Evolutionary conservation across 2,888 invertebrate species (phyloP).

Genomic region (Portevinia maculata): DNA sequence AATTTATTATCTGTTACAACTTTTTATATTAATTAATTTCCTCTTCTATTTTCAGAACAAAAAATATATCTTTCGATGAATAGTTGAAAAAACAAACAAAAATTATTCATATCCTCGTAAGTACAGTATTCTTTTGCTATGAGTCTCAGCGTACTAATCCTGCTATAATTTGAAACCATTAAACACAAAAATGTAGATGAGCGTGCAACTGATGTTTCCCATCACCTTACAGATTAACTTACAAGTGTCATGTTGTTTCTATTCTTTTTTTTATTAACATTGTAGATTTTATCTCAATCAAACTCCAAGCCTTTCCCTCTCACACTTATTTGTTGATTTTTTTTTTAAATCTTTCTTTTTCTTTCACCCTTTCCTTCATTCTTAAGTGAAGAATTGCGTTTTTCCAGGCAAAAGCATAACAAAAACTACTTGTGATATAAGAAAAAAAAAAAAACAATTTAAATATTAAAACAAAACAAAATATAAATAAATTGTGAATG

Average conservation of each 20-base stretch:
- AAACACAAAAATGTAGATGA: conserved; percentile 14
- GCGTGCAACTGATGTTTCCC: conserved; percentile 7
- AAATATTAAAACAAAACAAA: conserved; percentile 56
- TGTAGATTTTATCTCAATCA: conserved; percentile 13
- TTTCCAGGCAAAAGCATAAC: conserved; percentile 38
- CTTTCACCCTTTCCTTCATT: neutral
- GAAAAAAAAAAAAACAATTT: conserved; percentile 60
- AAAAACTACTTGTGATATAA: conserved; percentile 70
- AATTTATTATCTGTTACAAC: neutral
- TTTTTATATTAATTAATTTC: neutral
- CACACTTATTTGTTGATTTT: neutral
- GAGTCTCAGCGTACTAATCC: neutral
- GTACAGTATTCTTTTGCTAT: conserved; percentile 15
- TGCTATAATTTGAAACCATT: neutral
- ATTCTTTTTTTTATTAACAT: conserved; percentile 8
- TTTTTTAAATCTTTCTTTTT: conserved; percentile 6
- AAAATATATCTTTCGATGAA: conserved; percentile 64
- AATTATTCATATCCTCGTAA: conserved; percentile 69
- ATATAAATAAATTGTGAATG: conserved; percentile 56
- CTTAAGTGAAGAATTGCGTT: conserved; percentile 62
- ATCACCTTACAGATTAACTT: conserved; percentile 16
- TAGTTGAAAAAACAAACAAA: conserved; percentile 59
- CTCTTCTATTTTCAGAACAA: conserved; percentile 49
- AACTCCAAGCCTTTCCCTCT: neutral
- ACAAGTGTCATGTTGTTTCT: conserved; percentile 20